These are phyloP conservation scores for Danaus melanippus DNA, from an alignment of 1,140 invertebrate species.

Conservation along the genomic window DNA sequence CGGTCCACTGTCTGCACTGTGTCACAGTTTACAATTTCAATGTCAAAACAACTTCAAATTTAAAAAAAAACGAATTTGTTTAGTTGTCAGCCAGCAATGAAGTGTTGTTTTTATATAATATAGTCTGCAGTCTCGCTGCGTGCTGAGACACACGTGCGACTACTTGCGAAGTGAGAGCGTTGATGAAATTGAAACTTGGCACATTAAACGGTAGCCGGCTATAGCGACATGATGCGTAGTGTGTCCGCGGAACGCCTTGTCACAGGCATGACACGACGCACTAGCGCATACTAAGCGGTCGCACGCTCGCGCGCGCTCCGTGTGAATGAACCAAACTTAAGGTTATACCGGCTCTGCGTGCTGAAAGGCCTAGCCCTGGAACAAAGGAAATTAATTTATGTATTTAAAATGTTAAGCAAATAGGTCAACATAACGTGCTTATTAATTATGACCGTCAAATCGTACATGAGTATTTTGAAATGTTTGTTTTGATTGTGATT, in stretches of 20 bases:
- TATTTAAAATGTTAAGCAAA: constrained; percentile 16
- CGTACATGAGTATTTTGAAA: no score
- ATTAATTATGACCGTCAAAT: constrained; percentile 21
- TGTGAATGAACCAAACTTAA: constrained; percentile 36
- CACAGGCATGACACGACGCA: constrained; percentile 46
- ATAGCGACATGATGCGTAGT: constrained; percentile 36
- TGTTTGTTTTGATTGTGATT: no score
- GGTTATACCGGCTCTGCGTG: constrained; percentile 6
- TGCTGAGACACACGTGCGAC: constrained; percentile 43
- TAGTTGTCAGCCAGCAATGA: constrained; percentile 17
- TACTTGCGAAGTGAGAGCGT: constrained; percentile 42
- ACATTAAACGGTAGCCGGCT: constrained; percentile 40
- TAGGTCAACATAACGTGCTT: constrained; percentile 22
- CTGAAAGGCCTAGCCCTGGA: constrained; percentile 34
- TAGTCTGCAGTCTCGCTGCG: constrained; percentile 34
- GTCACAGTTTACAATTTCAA: constrained; percentile 18
- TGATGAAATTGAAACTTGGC: constrained; percentile 57
- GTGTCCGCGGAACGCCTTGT: constrained; percentile 38
- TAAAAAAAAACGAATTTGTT: constrained; percentile 26
- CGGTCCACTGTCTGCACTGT: constrained; percentile 9
- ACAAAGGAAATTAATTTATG: constrained; percentile 33
- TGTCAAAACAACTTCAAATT: constrained; percentile 42
- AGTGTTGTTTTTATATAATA: no score
- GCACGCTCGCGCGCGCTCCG: constrained; percentile 23
- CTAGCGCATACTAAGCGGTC: constrained; percentile 36